A percentile compares a stretch with the other conserved stretches of the same genome.
These are phyloP conservation scores for Oophaga sylvatica DNA, from an alignment of 2,797 vertebrate species.

Conservation along the genomic window DNA sequence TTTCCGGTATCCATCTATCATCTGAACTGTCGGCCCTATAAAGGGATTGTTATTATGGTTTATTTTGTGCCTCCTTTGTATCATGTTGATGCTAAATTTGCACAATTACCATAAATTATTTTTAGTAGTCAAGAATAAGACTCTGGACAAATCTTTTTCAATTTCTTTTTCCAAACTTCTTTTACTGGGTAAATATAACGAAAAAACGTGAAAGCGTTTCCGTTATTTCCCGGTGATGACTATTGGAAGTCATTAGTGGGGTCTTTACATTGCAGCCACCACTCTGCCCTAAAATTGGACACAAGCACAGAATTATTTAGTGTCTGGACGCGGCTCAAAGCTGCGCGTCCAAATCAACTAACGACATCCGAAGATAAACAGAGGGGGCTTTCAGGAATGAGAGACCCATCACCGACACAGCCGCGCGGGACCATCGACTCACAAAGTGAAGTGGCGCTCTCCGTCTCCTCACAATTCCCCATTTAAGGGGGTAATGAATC, in stretches of 20 bases:
- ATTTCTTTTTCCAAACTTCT: too few species aligned
- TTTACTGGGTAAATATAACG: too few species aligned
- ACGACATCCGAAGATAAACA: constrained; percentile 32
- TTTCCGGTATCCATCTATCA: too few species aligned
- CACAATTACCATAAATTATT: too few species aligned
- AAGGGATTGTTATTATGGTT: too few species aligned
- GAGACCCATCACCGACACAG: constrained; percentile 3
- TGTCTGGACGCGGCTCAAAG: constrained; percentile 38
- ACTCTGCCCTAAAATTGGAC: neutral
- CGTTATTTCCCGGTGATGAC: too few species aligned
- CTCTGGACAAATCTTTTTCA: too few species aligned
- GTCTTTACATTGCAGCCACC: neutral
- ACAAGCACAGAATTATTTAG: constrained; percentile 25
- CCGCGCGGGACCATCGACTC: constrained; percentile 15
- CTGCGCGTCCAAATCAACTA: neutral
- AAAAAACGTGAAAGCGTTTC: neutral
- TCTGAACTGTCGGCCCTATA: too few species aligned
- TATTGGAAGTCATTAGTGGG: neutral
- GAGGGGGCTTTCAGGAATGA: constrained; percentile 23
- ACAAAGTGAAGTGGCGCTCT: constrained; percentile 42
- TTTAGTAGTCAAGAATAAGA: too few species aligned
- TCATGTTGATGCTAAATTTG: too few species aligned
- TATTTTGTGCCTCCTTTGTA: too few species aligned
- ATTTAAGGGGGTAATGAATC: constrained; percentile 63
- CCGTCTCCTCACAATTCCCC: constrained; percentile 55